phyloP scores from a whole-genome alignment of 2,113 vertebrate genomes.

The Oxyruncus cristatus region DNA sequence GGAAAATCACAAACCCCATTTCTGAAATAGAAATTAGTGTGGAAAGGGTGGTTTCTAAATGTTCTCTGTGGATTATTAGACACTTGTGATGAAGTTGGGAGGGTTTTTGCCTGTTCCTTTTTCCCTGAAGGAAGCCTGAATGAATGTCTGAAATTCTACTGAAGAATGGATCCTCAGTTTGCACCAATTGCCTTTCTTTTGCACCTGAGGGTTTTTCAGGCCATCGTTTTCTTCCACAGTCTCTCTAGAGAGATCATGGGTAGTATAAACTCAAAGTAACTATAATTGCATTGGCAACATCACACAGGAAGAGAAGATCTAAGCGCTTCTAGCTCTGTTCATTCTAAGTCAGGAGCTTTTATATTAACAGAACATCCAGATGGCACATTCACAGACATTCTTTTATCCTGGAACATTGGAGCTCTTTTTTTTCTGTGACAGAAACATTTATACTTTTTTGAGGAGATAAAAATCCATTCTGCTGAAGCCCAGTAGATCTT shows the following conservation, averaged over 20 bases:
- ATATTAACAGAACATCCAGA: not conserved
- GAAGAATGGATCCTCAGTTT: not conserved
- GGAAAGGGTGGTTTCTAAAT: not conserved
- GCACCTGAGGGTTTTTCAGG: not conserved
- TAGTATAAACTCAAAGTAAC: not conserved
- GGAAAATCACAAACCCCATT: not conserved
- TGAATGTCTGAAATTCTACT: not conserved
- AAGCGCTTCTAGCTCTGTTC: not conserved
- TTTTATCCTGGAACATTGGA: not conserved
- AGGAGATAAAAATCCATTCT: not conserved
- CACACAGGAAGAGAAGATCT: not conserved
- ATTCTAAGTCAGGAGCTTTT: not conserved
- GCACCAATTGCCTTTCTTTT: not conserved
- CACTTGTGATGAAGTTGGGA: not conserved
- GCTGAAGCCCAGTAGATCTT: not conserved
- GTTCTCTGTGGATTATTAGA: not conserved
- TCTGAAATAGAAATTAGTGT: not conserved
- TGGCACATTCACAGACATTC: not conserved
- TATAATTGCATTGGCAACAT: not conserved
- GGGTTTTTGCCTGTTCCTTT: fast-evolving
- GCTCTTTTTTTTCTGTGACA: not conserved
- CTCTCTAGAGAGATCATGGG: not conserved
- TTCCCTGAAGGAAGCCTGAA: not conserved
- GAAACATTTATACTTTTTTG: not conserved
- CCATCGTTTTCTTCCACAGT: not conserved